Evolutionary conservation across 2,888 invertebrate genomes (phyloP), one percentile per base, ranked within the genome.

Genomic region (Podabrus alpinus): DNA sequence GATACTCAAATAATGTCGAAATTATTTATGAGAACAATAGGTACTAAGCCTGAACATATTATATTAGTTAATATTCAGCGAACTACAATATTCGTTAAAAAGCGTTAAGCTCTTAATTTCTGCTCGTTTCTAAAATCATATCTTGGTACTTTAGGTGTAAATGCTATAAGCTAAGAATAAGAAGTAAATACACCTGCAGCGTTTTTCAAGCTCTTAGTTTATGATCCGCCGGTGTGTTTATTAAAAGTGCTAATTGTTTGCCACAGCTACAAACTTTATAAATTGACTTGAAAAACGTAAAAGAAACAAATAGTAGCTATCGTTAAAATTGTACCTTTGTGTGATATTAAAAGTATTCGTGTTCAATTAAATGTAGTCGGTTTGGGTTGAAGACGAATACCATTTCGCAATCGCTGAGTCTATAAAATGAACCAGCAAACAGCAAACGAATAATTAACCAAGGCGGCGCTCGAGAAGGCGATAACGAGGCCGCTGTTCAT

Each of bases 401-500:
- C 69, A 70, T 72, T 75, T 73, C 72, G 69, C 66, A 29, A 75
- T 70, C 69, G 75, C 68, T 61, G 68, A 17, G 72, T 72, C 72
- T 72, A 75, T 75, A 75, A 76, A 76, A 71, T 71, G 74, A 73
- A 72, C 76, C 72, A 72, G 79, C 75, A 79, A 81, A 80, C 79
- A 80, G 79, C 79, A 79, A 78, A 81, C 81, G 82, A 80, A 80
- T 81, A 81, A 81, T 81, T 82, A 81, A 81, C 81, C 82, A 81
- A 81, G 82, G 81, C 81, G 79, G 79, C 81, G 83, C 81, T 81
- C 81, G 81, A 83, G 83, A 80, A 81, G 81, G 82, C 81, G 83
- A 83, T 83, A 84, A 83, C 82, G 83, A 83, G 83, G 81, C 81
- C 81, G 80, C 79, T 79, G 81, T 72, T 80, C 83, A 82, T 83